phyloP scores from a whole-genome alignment of 2,888 invertebrate species.

The Mythimna loreyi region DNA sequence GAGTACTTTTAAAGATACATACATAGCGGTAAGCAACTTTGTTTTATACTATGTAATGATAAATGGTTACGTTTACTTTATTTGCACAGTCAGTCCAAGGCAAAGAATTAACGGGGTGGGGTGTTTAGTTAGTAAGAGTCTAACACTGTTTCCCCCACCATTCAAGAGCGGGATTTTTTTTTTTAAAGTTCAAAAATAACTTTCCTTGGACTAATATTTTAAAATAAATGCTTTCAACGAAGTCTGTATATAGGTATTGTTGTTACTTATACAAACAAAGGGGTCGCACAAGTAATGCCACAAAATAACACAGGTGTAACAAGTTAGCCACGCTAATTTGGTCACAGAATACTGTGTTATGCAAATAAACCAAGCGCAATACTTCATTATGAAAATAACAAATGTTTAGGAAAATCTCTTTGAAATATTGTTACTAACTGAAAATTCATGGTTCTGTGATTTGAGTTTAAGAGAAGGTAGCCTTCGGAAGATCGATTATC shows the following conservation, averaged over 20 bases:
- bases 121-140: no score
- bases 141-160: no score
- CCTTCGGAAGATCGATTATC: neutral
- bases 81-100: no score
- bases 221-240: neutral
- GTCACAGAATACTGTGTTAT: constrained; percentile 38
- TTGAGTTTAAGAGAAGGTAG: neutral
- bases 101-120: no score
- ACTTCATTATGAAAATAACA: constrained; percentile 27
- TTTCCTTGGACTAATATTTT: neutral
- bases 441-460: constrained; percentile 9
- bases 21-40: no score
- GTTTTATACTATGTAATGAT: no score
- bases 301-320: constrained; percentile 35
- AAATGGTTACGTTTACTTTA: no score
- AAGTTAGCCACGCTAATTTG: constrained; percentile 52
- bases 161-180: no score
- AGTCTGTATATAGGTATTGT: neutral
- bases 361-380: constrained; percentile 28
- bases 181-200: neutral
- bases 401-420: constrained; percentile 19
- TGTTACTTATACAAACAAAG: neutral
- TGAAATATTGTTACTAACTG: constrained; percentile 6
- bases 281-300: constrained; percentile 18
- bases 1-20: no score